Evolutionary conservation across 2,113 vertebrate species (phyloP), one percentile per base, ranked within the genome.

Genomic region (Anser brachyrhynchus): DNA sequence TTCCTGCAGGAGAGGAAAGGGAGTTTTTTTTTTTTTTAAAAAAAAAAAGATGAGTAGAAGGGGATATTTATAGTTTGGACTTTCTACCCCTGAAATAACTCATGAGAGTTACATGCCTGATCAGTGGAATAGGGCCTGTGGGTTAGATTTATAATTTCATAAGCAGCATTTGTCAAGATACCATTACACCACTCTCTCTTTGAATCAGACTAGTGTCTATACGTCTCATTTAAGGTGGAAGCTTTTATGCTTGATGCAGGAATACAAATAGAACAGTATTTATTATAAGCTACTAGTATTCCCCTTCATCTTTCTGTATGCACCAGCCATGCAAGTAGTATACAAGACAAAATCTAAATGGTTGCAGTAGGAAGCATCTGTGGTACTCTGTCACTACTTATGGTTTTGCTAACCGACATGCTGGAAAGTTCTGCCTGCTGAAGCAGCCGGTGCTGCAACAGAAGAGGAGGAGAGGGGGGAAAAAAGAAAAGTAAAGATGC

Each of bases 361-460:
- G 58, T 41, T 89, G 37, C 52, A 84, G 81, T 64, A 91, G 85
- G 73, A 91, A 93, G n/a, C 85, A 69, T 80, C 77, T 93, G 77
- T 51, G 23, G 52, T 67, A 49, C 29, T 41, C 33, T 7, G 4
- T 83, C 58, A 41, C 19, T 58, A 58, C 57, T 58, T 71, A 80
- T 73, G 81, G 72, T 26, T 73, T 95, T 93, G 37, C 18, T 49
- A 87, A 18, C 67, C 26, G 72, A 67, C 35, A 3, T 4, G 37
- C 37, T 49, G 52, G 12, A 76, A 93, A 51, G 31, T 14, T 87
- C n/a, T 87, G 72, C 54, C 88, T 84, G 58, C 46, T 46, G 22
- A 75, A 80, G n/a, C 46, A 91, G 20, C 12, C 67, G 49, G 26
- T 28, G 8, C 26, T 54, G 58, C 14, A 86, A 69, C 19, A 61